phyloP scores from a whole-genome alignment of 2,797 vertebrate species.

The Poecilia wingei region DNA sequence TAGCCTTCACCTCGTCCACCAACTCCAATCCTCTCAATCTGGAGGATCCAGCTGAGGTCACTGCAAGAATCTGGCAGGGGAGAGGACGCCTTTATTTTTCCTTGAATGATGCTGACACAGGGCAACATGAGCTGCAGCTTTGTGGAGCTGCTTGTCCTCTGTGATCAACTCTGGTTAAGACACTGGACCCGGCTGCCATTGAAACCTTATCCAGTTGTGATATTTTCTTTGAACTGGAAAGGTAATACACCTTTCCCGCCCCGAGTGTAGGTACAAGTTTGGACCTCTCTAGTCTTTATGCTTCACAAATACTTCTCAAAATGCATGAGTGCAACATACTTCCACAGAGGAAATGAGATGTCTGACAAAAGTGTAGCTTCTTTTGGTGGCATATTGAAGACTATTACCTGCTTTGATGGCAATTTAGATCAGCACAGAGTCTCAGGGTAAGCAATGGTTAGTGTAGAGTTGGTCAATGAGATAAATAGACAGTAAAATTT shows the following conservation, averaged over 20 bases:
- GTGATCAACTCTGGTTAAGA: constrained; percentile 70
- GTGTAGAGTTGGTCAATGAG: constrained; percentile 38
- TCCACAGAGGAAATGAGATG: constrained; percentile 48
- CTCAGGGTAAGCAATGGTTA: constrained; percentile 43
- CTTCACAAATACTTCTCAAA: constrained; percentile 58
- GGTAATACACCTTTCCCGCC: constrained; percentile 62
- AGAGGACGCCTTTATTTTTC: constrained; percentile 57
- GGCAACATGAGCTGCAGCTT: constrained; percentile 70
- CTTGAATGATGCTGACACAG: constrained; percentile 59
- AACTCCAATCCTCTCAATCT: constrained; percentile 34
- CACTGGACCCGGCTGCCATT: constrained; percentile 48
- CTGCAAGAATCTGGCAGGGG: constrained; percentile 54
- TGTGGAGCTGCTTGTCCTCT: constrained; percentile 57
- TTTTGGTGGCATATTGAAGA: constrained; percentile 51
- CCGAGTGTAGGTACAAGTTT: constrained; percentile 53
- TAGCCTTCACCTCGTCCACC: constrained; percentile 42
- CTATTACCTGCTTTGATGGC: constrained; percentile 44
- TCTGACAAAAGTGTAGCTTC: constrained; percentile 57
- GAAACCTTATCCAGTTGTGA: constrained; percentile 67
- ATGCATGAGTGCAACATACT: constrained; percentile 53
- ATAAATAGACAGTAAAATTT: constrained; percentile 26
- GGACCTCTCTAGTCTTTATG: constrained; percentile 43
- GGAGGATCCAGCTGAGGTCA: constrained; percentile 55
- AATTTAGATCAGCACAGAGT: constrained; percentile 39
- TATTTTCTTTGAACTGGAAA: constrained; percentile 73